phyloP scores from a whole-genome alignment of 2,797 vertebrate genomes.

The Chloroceryle amazona region DNA sequence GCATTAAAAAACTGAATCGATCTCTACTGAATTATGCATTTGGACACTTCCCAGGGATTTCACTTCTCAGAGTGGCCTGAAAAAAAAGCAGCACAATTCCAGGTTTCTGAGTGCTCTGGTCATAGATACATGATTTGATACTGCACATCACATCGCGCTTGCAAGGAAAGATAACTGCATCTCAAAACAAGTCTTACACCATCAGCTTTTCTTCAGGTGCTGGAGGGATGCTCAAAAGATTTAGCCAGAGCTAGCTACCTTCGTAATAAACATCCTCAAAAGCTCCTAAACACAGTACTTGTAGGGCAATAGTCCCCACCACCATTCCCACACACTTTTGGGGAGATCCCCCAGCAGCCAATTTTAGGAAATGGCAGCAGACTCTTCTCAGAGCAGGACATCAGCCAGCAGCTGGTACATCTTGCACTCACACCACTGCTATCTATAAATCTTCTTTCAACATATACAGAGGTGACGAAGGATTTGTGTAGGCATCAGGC shows the following conservation, averaged over 20 bases:
- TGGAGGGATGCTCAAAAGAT: neutral
- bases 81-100: neutral
- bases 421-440: neutral
- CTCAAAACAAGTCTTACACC: neutral
- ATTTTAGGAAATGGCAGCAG: neutral
- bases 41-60: neutral
- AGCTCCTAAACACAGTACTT: neutral
- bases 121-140: neutral
- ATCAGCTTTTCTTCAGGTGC: neutral
- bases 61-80: neutral
- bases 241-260: neutral
- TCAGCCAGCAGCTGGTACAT: neutral
- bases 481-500: neutral
- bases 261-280: neutral
- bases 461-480: fast-evolving
- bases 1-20: fast-evolving
- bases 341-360: neutral
- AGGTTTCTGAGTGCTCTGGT: neutral
- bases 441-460: neutral
- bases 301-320: neutral
- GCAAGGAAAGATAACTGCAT: neutral
- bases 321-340: fast-evolving
- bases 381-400: neutral
- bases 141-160: neutral
- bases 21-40: neutral